A percentile compares a stretch with the other conserved stretches of the same genome.
These are phyloP conservation scores for Globia sparganii DNA, from an alignment of 2,888 invertebrate genomes.

Conservation along the genomic window DNA sequence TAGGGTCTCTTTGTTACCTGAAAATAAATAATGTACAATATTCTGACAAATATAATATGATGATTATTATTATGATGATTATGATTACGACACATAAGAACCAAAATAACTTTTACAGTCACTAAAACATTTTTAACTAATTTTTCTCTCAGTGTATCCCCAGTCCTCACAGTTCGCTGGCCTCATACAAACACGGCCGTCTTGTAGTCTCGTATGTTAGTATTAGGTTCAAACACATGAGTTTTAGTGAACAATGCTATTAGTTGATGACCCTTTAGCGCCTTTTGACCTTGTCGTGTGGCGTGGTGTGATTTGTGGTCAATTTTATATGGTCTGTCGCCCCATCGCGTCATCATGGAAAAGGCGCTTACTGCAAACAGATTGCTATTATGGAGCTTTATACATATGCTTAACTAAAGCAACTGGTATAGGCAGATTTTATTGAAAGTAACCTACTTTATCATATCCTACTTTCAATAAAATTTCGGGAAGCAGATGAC, in stretches of 20 bases:
- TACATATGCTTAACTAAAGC: not conserved
- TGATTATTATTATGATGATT: too few species aligned
- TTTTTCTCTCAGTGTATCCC: slow-evolving; percentile 46
- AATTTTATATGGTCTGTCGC: not conserved
- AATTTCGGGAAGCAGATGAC: too few species aligned
- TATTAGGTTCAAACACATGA: slow-evolving; percentile 24
- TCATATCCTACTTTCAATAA: too few species aligned
- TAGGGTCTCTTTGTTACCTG: too few species aligned
- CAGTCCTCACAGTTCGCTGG: slow-evolving; percentile 51
- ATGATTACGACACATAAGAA: too few species aligned
- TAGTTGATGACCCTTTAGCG: slow-evolving; percentile 33
- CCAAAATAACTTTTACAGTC: too few species aligned
- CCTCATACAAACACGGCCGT: slow-evolving; percentile 39
- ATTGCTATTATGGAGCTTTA: not conserved
- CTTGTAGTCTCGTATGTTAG: slow-evolving; percentile 24
- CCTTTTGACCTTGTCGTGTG: slow-evolving; percentile 24
- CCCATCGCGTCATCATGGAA: not conserved
- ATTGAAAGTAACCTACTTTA: not conserved
- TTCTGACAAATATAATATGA: too few species aligned
- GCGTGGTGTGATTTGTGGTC: slow-evolving; percentile 13
- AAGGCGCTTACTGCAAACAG: not conserved
- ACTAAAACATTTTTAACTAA: not conserved
- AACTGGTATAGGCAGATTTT: not conserved
- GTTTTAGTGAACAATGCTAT: slow-evolving; percentile 41
- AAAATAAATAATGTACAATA: too few species aligned